Conservation (phyloP, 2,797 vertebrate species). For the Hippoglossus hippoglossus region DNA sequence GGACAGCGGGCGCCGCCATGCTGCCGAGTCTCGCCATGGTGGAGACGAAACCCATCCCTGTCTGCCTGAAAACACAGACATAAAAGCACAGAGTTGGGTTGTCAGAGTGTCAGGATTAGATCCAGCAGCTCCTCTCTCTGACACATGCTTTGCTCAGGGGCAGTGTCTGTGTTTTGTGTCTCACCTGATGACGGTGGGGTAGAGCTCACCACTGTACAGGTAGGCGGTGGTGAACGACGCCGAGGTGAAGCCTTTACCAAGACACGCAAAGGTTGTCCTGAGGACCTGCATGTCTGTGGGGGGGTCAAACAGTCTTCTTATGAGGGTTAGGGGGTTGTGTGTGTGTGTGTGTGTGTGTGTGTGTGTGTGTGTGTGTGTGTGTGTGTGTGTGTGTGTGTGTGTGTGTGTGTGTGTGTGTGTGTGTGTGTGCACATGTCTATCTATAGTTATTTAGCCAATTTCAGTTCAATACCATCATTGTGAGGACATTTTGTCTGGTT, state of each 20-base stretch:
- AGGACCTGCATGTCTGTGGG: conserved; percentile 81
- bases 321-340: too few relatives aligned
- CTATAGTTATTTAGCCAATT: too few relatives aligned
- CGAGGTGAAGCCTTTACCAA: conserved; percentile 89
- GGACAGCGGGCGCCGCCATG: conserved; percentile 90
- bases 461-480: too few relatives aligned
- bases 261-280: conserved; percentile 83
- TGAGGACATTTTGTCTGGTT: too few relatives aligned
- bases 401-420: too few relatives aligned
- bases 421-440: too few relatives aligned
- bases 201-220: conserved; percentile 88
- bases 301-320: too few relatives aligned
- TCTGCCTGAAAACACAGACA: conserved; percentile 84
- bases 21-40: conserved; percentile 91
- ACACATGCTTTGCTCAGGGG: neutral
- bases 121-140: neutral
- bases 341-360: too few relatives aligned
- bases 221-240: conserved; percentile 88
- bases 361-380: too few relatives aligned
- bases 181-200: conserved; percentile 90
- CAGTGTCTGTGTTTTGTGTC: neutral
- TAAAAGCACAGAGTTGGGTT: too few relatives aligned
- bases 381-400: too few relatives aligned
- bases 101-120: too few relatives aligned
- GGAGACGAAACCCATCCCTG: conserved; percentile 89